A percentile compares a stretch with the other conserved stretches of the same genome.
phyloP scores from a whole-genome alignment of 2,113 vertebrate species.

The Solenodon paradoxus region DNA sequence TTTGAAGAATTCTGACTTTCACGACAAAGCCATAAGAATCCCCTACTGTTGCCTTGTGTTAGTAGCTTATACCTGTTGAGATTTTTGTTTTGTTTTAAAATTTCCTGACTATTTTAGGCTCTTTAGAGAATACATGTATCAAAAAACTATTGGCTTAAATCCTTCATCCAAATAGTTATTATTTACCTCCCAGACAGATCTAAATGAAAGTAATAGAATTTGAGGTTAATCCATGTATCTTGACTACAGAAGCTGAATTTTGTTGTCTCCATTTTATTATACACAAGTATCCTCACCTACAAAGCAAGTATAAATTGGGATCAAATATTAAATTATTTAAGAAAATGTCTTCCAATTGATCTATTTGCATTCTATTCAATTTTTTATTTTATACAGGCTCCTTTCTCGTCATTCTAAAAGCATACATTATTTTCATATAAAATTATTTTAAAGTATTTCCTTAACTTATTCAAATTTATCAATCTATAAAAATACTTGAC shows the following conservation, averaged over 20 bases:
- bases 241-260: not conserved
- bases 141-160: not conserved
- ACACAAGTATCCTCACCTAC: not conserved
- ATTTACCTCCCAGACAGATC: not conserved
- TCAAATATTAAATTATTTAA: not conserved
- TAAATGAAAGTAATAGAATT: not conserved
- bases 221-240: not conserved
- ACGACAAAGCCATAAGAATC: not conserved
- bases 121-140: not conserved
- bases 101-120: not conserved
- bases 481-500: not conserved
- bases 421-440: not conserved
- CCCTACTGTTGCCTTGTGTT: not conserved
- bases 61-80: not conserved
- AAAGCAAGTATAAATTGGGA: not conserved
- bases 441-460: not conserved
- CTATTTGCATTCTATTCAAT: not conserved
- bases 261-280: not conserved
- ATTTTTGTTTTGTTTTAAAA: not conserved
- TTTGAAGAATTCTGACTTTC: conserved; percentile 12
- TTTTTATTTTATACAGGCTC: not conserved
- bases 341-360: not conserved
- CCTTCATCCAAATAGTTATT: too few species aligned
- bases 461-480: not conserved
- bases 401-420: not conserved